Evolutionary conservation across 35 echinoderm and acorn worm species (phyloP).

Genomic region (Ophiothrix spiculata): DNA sequence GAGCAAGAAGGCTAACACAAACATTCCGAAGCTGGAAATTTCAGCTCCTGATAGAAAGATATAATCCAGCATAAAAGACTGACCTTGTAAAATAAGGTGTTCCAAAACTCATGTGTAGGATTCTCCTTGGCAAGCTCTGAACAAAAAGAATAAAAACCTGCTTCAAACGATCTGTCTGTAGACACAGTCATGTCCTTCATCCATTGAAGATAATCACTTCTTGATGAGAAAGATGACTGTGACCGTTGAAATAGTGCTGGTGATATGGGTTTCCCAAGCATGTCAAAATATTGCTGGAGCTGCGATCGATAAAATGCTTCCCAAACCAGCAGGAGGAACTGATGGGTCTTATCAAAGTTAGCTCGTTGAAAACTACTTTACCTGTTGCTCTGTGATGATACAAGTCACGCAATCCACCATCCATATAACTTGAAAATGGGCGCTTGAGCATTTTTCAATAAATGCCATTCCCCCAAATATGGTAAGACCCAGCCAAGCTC

Average conservation of each 20-base stretch:
- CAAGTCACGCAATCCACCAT: slow-evolving; percentile 4
- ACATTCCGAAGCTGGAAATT: neutral
- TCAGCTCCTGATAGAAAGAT: neutral
- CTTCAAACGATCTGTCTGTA: neutral
- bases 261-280: neutral
- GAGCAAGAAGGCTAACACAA: slow-evolving; percentile 2
- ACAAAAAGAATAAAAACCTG: neutral
- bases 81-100: neutral
- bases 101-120: neutral
- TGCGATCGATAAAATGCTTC: slow-evolving; percentile 19
- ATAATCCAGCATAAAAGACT: neutral
- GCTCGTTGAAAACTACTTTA: neutral
- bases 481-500: slow-evolving; percentile 15
- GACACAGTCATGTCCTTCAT: neutral
- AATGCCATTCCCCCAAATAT: slow-evolving; percentile 8
- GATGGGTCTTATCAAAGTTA: slow-evolving; percentile 15
- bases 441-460: neutral
- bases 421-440: neutral
- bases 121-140: slow-evolving; percentile 6
- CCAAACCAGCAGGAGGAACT: neutral
- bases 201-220: neutral
- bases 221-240: neutral
- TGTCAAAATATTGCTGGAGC: neutral
- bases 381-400: neutral
- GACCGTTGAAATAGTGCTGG: neutral